Evolutionary conservation across 53 echinoderm and acorn worm genomes (phyloP).

Genomic region (Luidia sarsii): DNA sequence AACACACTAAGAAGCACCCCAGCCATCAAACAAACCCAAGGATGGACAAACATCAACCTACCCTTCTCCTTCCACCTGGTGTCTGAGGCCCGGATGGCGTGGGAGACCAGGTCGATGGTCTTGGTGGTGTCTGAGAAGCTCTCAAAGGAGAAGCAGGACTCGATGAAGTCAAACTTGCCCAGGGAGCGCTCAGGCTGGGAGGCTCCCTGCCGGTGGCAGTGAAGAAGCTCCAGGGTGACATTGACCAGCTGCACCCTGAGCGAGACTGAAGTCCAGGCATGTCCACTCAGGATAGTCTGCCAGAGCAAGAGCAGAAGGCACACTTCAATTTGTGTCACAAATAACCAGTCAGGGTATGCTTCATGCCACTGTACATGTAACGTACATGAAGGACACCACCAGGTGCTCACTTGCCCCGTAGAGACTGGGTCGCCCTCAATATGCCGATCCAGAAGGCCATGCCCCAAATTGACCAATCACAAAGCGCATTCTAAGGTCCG

Average conservation of each 20-base stretch:
- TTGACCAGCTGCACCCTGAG: slow-evolving; percentile 88
- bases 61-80: slow-evolving; percentile 82
- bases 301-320: neutral
- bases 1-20: no score
- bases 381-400: no score
- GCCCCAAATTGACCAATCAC: no score
- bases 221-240: slow-evolving; percentile 86
- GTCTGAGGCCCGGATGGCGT: slow-evolving; percentile 93
- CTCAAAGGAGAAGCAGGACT: slow-evolving; percentile 91
- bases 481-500: no score
- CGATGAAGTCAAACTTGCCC: slow-evolving; percentile 95
- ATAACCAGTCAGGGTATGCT: no score
- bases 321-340: neutral
- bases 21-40: no score
- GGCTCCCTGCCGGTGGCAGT: slow-evolving; percentile 45
- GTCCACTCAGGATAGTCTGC: slow-evolving; percentile 93
- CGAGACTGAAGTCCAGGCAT: slow-evolving; percentile 92
- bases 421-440: no score
- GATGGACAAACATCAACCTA: no score
- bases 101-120: slow-evolving; percentile 93
- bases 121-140: slow-evolving; percentile 91
- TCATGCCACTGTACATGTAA: no score
- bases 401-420: no score
- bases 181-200: slow-evolving; percentile 70
- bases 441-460: no score